Conservation (phyloP, 2,888 invertebrate species). For the Anthrax anthrax region DNA sequence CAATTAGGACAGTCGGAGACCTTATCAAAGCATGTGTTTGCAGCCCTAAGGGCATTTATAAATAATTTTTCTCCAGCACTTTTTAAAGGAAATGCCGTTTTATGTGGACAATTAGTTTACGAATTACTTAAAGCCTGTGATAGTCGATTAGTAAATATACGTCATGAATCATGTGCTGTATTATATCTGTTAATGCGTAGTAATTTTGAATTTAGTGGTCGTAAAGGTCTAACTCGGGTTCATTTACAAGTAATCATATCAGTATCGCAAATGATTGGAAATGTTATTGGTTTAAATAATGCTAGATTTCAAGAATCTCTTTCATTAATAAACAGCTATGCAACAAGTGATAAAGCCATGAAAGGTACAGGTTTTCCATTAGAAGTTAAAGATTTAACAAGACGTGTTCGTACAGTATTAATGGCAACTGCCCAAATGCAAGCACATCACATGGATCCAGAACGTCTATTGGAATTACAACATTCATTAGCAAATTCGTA, state of each 20-base stretch:
- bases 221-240: constrained; percentile 73
- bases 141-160: constrained; percentile 66
- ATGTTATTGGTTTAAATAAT: constrained; percentile 79
- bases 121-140: constrained; percentile 73
- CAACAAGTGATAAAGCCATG: constrained; percentile 86
- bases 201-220: constrained; percentile 79
- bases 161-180: constrained; percentile 84
- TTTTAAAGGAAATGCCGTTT: constrained; percentile 69
- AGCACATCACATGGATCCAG: constrained; percentile 79
- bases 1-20: constrained; percentile 83
- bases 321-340: constrained; percentile 83
- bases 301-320: constrained; percentile 90
- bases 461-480: constrained; percentile 80
- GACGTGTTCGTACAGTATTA: constrained; percentile 83
- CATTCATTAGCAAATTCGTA: constrained; percentile 85
- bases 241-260: constrained; percentile 91
- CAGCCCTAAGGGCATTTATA: constrained; percentile 79
- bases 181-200: constrained; percentile 85
- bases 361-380: constrained; percentile 80
- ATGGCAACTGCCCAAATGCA: constrained; percentile 90
- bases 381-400: constrained; percentile 87
- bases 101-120: constrained; percentile 69
- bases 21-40: constrained; percentile 81
- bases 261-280: constrained; percentile 85
- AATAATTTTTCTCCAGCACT: constrained; percentile 74